A percentile compares a stretch with the other conserved stretches of the same genome.
Conservation (phyloP, 2,113 vertebrate genomes). For the Hemiscyllium ocellatum region DNA sequence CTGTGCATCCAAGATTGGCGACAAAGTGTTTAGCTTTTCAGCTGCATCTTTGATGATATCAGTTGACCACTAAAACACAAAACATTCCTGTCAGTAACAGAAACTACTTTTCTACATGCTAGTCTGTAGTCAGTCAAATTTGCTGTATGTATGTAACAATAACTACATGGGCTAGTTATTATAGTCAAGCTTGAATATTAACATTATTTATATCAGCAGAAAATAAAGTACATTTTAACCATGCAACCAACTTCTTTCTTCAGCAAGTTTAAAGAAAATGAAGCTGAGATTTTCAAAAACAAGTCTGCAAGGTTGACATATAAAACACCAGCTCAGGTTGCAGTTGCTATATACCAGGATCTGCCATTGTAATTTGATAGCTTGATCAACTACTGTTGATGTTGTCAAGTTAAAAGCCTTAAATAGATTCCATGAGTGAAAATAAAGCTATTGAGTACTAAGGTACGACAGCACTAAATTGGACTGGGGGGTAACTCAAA, state of each 20-base stretch:
- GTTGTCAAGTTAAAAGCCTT: background rate
- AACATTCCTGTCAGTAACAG: background rate
- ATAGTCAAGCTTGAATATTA: background rate
- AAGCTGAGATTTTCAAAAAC: background rate
- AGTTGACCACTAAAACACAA: background rate
- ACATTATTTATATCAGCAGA: background rate
- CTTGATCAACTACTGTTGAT: background rate
- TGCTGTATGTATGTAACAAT: background rate
- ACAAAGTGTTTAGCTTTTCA: background rate
- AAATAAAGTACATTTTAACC: conserved; percentile 13
- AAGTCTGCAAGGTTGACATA: background rate
- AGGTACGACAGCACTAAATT: background rate
- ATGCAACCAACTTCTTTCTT: background rate
- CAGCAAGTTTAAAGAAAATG: background rate
- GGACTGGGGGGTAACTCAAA: background rate
- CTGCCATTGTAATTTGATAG: background rate
- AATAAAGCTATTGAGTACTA: background rate
- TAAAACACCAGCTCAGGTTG: background rate
- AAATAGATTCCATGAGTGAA: background rate
- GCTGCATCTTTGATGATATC: background rate
- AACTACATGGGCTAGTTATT: background rate
- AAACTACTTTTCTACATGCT: background rate
- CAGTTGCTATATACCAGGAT: background rate
- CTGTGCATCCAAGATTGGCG: background rate
- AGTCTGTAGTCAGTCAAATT: background rate